Evolutionary conservation across 2,797 vertebrate species (phyloP).

Genomic region (Rhinichthys osculus): DNA sequence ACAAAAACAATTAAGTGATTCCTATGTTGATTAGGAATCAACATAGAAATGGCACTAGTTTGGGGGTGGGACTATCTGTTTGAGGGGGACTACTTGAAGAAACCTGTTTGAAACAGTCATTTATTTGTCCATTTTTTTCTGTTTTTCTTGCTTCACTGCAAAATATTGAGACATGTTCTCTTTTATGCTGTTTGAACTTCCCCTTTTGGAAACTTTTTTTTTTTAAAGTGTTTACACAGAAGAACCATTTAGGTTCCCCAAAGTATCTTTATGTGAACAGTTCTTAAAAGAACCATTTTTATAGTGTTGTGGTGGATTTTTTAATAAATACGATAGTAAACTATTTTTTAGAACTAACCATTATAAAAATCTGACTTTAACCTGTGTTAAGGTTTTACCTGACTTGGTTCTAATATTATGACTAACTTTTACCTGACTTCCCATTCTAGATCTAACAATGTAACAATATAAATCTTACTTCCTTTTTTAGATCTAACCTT

Average conservation of each 20-base stretch:
- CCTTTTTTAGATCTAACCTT: no score
- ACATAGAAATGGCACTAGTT: neutral
- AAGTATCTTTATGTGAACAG: neutral
- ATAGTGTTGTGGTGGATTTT: neutral
- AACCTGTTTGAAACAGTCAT: neutral
- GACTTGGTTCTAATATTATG: no score
- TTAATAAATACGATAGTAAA: no score
- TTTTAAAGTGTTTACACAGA: neutral
- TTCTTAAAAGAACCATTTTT: neutral
- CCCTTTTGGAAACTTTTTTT: neutral
- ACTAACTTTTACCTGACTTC: no score
- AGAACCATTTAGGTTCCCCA: neutral
- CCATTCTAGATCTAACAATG: no score
- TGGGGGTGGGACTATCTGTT: neutral
- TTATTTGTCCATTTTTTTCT: neutral
- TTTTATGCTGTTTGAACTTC: neutral
- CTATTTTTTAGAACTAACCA: no score
- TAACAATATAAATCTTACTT: no score
- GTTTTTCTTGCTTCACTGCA: neutral
- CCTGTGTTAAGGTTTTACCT: no score
- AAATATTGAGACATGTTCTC: neutral
- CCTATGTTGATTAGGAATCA: neutral
- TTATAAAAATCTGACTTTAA: no score
- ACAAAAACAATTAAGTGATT: neutral
- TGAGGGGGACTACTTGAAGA: neutral